Evolutionary conservation across 2,888 invertebrate genomes (phyloP), one percentile per base, ranked within the genome.

Genomic region (Anoncus sp.): DNA sequence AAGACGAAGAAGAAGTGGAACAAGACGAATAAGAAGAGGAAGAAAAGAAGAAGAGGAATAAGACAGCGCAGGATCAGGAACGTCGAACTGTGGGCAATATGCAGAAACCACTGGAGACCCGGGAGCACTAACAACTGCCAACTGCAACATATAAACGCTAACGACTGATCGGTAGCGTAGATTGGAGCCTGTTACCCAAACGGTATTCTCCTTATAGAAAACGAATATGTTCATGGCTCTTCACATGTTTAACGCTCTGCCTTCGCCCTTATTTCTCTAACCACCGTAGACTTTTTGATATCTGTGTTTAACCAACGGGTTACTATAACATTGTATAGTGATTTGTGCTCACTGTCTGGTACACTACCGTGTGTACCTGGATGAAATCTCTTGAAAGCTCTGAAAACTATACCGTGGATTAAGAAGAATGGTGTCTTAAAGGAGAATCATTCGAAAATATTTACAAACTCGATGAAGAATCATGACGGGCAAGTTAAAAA

Each of bases 111-210:
- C 49, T 31, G 51, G 20, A 59, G 51, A 74, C 49, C 35, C 47
- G 69, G 43, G 62, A 38, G 18, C 65, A 49, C 57, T 72, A 71
- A 60, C 67, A 76, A 79, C 83, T 83, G 81, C 82, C 82, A 83
- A 85, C 83, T 77, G 82, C 82, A 80, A 83, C 84, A 83, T 49
- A 70, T 83, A 83, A 84, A 82, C 83, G 84, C 86, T 86, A 87
- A 87, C 86, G 86, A 87, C 86, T 87, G 87, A 87, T 87, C 84
- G 87, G 84, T 76, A 80, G 55, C 53, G 16, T 53, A 59, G 87
- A 87, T 87, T 87, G 45, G 79, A 85, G 83, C 85, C 85, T 86
- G 87, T 87, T 87, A 87, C 83, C 83, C 86, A 84, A 84, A 85
- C 84, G 83, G 84, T 87, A 81, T 87, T 83, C 85, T 84, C 84